A percentile compares a stretch with the other conserved stretches of the same genome.
Evolutionary conservation across 2,797 vertebrate genomes (phyloP).

Genomic region (Cossypha polioptera): DNA sequence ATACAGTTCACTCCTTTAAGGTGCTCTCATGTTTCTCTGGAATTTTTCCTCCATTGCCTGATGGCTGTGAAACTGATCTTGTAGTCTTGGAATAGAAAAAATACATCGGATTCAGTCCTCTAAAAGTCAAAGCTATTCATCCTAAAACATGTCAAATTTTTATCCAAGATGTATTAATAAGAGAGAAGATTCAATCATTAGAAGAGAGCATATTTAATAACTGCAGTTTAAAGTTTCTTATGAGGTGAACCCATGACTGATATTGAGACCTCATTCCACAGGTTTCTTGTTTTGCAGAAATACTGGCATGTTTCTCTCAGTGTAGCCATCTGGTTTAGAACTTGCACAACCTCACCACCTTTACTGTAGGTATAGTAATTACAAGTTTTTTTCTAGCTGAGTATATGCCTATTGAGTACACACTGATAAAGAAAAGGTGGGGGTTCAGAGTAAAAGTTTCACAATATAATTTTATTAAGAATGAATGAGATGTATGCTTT

Average conservation of each 20-base stretch:
- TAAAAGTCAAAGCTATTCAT: not conserved
- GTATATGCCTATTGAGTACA: not conserved
- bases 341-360: not conserved
- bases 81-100: not conserved
- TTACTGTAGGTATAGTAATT: not conserved
- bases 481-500: not conserved
- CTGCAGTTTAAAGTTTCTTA: not conserved
- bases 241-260: not conserved
- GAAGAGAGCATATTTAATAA: not conserved
- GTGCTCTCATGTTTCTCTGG: not conserved
- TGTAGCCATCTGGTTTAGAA: not conserved
- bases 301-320: not conserved
- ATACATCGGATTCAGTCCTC: not conserved
- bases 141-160: not conserved
- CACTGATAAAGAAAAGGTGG: not conserved
- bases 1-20: not conserved
- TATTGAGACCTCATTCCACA: not conserved
- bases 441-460: not conserved
- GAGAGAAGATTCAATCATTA: not conserved
- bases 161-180: not conserved
- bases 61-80: not conserved
- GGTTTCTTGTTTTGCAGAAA: not conserved
- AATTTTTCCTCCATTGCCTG: not conserved
- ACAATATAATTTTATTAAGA: not conserved
- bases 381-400: not conserved